Conservation (phyloP, 1,140 invertebrate genomes). For the Hylaeus anthracinus region DNA sequence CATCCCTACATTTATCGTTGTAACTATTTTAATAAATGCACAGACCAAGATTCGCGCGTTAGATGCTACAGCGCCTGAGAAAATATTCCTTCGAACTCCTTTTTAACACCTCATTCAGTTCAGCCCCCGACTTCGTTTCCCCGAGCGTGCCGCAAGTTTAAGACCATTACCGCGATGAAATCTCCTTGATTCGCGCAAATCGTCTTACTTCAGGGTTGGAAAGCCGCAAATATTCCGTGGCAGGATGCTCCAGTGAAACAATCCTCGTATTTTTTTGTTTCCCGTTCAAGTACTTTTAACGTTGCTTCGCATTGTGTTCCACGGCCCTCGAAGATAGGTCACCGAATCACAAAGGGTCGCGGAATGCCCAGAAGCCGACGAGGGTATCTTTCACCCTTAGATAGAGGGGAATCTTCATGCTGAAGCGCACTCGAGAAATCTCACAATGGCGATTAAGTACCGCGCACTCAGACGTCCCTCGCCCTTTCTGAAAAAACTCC, state of each 20-base stretch:
- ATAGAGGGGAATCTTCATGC: constrained; percentile 13
- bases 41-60: too few relatives aligned
- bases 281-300: background rate
- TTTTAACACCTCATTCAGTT: too few relatives aligned
- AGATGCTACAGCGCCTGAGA: too few relatives aligned
- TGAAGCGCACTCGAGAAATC: constrained; percentile 27
- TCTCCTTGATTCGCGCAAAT: background rate
- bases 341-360: constrained; percentile 21
- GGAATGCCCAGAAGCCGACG: constrained; percentile 10
- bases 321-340: constrained; percentile 22
- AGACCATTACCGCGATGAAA: too few relatives aligned
- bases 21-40: too few relatives aligned
- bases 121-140: too few relatives aligned
- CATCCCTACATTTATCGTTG: too few relatives aligned
- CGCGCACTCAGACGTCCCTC: constrained; percentile 33
- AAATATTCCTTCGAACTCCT: too few relatives aligned
- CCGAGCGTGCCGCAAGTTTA: too few relatives aligned
- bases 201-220: background rate
- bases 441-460: constrained; percentile 47
- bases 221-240: constrained; percentile 1
- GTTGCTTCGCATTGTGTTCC: background rate
- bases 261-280: background rate
- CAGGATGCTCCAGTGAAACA: background rate
- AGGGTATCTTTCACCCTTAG: constrained; percentile 18
- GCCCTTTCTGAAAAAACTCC: constrained; percentile 26